Evolutionary conservation across 1,140 invertebrate species (phyloP), one percentile per base, ranked within the genome.

Genomic region (Drosophila erecta): DNA sequence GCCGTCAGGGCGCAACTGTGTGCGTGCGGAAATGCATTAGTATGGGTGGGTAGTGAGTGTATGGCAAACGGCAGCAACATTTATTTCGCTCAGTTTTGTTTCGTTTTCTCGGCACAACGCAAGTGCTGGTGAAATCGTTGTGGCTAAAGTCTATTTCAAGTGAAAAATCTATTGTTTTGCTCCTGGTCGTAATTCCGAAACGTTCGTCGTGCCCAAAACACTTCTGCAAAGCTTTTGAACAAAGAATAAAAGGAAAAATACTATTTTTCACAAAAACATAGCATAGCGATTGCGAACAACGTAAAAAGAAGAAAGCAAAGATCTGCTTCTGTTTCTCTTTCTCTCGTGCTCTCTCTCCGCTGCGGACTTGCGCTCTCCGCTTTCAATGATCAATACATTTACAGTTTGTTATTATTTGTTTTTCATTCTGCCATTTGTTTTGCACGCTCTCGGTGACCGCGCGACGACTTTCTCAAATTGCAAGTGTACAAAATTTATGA

Each of bases 1-100:
- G 49, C 65, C 46, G 49, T 74, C 24, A 11, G 30, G 43, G 43
- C 46, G 41, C 10, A n/a, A 30, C 33, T 35, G 72, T 67, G 40
- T 65, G 61, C 55, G 73, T 59, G 37, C 37, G 50, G 46, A 33
- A 35, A 30, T 76, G 71, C 61, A 58, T 14, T 54, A 41, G 70
- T 65, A 62, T 65, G 55, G 46, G 59, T 64, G 67, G 38, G 41
- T 74, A 56, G 58, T 64, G 71, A 74, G 62, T 76, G 73, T 66
- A 74, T 49, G 72, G 51, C 71, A 76, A 76, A 55, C 73, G 40
- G 54, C 60, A 73, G 69, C 66, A 64, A 60, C 57, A 76, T 79
- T 72, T 75, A 76, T 80, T 79, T 83, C 67, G 64, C 65, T 87
- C 84, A 87, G 71, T 87, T 89, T 81, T 67, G 61, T 87, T 86